Conservation (phyloP, 2,797 vertebrate species). For the Cebuella pygmaea region DNA sequence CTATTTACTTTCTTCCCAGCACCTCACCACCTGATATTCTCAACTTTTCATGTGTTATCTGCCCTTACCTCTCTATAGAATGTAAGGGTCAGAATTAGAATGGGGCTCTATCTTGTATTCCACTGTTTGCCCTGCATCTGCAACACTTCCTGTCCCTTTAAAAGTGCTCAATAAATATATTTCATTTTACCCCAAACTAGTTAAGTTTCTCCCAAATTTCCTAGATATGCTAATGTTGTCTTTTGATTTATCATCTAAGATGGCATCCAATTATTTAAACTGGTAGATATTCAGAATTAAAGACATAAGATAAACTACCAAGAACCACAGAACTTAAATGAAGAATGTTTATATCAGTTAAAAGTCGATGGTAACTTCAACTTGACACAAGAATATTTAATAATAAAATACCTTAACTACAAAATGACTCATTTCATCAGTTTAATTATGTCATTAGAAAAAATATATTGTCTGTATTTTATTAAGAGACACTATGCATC, state of each 20-base stretch:
- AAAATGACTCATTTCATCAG: not conserved
- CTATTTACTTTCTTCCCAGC: not conserved
- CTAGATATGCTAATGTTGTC: not conserved
- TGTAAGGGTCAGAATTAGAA: not conserved
- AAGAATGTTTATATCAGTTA: not conserved
- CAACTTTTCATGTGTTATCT: not conserved
- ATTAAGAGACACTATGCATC: not conserved
- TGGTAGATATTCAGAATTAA: conserved; percentile 31
- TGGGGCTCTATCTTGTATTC: not conserved
- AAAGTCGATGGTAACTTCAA: conserved; percentile 34
- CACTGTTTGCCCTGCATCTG: not conserved
- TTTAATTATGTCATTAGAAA: not conserved
- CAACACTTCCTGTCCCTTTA: not conserved
- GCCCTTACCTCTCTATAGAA: not conserved
- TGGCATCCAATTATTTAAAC: not conserved
- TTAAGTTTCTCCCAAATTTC: not conserved
- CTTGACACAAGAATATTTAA: conserved; percentile 35
- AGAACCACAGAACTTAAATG: conserved; percentile 5
- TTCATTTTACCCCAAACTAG: not conserved
- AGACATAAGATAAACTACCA: not conserved
- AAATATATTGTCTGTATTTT: not conserved
- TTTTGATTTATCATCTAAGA: not conserved
- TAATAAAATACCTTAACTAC: conserved; percentile 45
- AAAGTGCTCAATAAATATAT: not conserved
- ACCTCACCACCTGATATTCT: not conserved